These are phyloP conservation scores for Ricordea florida DNA, from an alignment of 92 coral and sea anemone genomes.

Conservation along the genomic window DNA sequence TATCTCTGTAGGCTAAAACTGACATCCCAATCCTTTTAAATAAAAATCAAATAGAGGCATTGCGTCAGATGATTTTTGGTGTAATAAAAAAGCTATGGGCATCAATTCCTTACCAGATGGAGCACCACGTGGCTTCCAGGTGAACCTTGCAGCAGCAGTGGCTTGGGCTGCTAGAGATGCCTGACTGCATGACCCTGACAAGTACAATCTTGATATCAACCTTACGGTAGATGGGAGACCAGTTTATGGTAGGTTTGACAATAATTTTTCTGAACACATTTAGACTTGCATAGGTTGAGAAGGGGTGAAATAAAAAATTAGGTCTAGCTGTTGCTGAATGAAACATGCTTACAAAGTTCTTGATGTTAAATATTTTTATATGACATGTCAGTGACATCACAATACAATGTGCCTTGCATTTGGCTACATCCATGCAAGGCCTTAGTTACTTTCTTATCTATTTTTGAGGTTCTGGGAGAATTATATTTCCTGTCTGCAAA, in stretches of 20 bases:
- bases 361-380: too few species aligned
- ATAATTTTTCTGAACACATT: too few species aligned
- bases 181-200: slow-evolving; percentile 33
- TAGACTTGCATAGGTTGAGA: too few species aligned
- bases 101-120: slow-evolving; percentile 32
- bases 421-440: too few species aligned
- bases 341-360: too few species aligned
- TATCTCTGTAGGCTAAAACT: not conserved
- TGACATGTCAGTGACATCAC: too few species aligned
- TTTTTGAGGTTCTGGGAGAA: too few species aligned
- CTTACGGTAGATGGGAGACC: slow-evolving; percentile 61
- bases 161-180: slow-evolving; percentile 49
- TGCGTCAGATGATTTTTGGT: slow-evolving; percentile 39
- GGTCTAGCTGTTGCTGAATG: too few species aligned
- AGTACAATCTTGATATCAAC: slow-evolving; percentile 18
- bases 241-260: slow-evolving; percentile 50
- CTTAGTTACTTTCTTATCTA: too few species aligned
- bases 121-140: slow-evolving; percentile 41
- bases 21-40: slow-evolving; percentile 46
- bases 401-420: too few species aligned
- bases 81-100: slow-evolving; percentile 34
- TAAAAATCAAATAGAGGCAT: slow-evolving; percentile 46
- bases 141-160: slow-evolving; percentile 42
- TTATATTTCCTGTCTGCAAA: too few species aligned
- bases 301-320: too few species aligned